phyloP scores from a whole-genome alignment of 2,113 vertebrate genomes.

The Aspidoscelis tigris region DNA sequence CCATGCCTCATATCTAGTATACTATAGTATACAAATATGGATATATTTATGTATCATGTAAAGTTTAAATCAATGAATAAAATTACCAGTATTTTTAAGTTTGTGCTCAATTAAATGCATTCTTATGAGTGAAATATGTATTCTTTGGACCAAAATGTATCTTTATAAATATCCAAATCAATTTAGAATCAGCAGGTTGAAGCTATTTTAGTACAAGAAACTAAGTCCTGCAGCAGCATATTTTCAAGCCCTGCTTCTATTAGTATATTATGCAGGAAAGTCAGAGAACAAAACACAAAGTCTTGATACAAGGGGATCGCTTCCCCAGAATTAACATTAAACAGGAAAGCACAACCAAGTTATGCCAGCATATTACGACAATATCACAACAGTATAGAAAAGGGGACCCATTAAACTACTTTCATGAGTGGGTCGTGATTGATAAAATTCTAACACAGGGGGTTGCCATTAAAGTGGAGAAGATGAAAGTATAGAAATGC shows the following conservation, averaged over 20 bases:
- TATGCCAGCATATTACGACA: not conserved
- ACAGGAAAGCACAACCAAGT: not conserved
- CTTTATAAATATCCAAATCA: not conserved
- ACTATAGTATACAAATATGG: slow-evolving; percentile 14
- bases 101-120: not conserved
- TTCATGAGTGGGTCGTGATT: not conserved
- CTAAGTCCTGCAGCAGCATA: not conserved
- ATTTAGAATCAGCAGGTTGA: not conserved
- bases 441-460: not conserved
- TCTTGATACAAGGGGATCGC: not conserved
- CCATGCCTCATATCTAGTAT: no score
- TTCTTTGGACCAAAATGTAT: not conserved
- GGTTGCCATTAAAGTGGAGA: not conserved
- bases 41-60: slow-evolving; percentile 38
- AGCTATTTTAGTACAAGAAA: not conserved
- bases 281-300: not conserved
- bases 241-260: slow-evolving; percentile 14
- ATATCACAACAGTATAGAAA: not conserved
- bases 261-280: slow-evolving; percentile 7
- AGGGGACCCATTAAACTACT: not conserved
- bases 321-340: not conserved
- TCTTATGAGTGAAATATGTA: not conserved
- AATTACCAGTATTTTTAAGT: slow-evolving; percentile 34
- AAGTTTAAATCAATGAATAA: slow-evolving; percentile 32
- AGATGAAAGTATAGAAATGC: not conserved